A percentile compares a stretch with the other conserved stretches of the same genome.
Conservation (phyloP, 2,888 invertebrate genomes). For the Vannuccia rotundouncinata region DNA sequence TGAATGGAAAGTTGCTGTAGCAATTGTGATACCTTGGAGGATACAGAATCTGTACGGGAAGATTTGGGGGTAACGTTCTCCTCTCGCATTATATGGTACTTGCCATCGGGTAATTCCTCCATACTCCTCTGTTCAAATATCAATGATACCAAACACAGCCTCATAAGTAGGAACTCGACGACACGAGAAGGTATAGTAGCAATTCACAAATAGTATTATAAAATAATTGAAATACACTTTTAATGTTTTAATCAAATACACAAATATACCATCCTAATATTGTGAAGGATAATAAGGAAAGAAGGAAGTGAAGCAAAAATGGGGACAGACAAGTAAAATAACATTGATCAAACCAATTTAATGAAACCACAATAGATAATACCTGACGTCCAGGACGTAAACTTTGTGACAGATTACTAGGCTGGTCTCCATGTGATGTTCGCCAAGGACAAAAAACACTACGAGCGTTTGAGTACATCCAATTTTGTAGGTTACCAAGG, state of each 20-base stretch:
- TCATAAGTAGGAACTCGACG: no score
- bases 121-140: background rate
- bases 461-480: background rate
- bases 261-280: background rate
- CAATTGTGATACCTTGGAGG: background rate
- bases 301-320: no score
- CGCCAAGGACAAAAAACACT: conserved; percentile 20
- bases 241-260: background rate
- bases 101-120: background rate
- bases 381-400: no score
- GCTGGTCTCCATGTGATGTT: background rate
- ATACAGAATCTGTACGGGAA: background rate
- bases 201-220: no score
- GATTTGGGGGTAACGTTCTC: background rate
- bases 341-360: no score
- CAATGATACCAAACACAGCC: background rate
- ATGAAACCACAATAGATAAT: no score
- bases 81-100: background rate
- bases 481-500: background rate
- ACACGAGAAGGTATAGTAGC: no score
- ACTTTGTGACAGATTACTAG: background rate
- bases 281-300: no score
- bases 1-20: background rate
- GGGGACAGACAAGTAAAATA: no score
- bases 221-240: background rate